Conservation (phyloP, 2,888 invertebrate species). For the Theretra japonica region DNA sequence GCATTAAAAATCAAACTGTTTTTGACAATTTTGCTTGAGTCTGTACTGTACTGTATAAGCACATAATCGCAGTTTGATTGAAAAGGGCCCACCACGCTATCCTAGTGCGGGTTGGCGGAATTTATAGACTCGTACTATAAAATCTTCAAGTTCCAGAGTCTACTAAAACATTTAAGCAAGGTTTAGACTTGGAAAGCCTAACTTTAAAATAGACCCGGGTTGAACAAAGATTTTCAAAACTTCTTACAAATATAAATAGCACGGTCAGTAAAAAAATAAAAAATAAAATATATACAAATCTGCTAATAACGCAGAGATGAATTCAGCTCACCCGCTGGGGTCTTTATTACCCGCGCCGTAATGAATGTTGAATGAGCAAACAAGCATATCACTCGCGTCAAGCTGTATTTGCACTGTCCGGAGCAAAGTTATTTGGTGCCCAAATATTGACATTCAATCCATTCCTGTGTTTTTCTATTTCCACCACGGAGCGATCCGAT, state of each 20-base stretch:
- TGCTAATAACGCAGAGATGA: neutral
- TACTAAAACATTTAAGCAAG: too few relatives aligned
- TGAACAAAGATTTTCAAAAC: too few relatives aligned
- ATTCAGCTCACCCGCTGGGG: conserved; percentile 8
- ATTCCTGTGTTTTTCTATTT: conserved; percentile 31
- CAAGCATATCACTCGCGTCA: conserved; percentile 21
- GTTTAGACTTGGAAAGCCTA: too few relatives aligned
- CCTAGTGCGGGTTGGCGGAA: too few relatives aligned
- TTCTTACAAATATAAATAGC: neutral
- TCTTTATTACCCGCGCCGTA: conserved; percentile 16
- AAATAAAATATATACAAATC: neutral
- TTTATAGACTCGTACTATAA: too few relatives aligned
- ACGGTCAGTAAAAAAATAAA: neutral
- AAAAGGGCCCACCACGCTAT: too few relatives aligned
- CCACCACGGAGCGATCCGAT: neutral
- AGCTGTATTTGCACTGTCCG: conserved; percentile 21
- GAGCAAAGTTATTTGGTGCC: conserved; percentile 26
- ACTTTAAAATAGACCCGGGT: too few relatives aligned
- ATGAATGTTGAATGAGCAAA: conserved; percentile 25
- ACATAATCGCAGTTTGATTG: too few relatives aligned
- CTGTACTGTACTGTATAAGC: too few relatives aligned
- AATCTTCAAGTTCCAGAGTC: too few relatives aligned
- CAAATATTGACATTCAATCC: conserved; percentile 31
- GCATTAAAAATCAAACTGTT: too few relatives aligned
- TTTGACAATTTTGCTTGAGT: too few relatives aligned